phyloP scores from a whole-genome alignment of 30 jellyfish, hydroid and myxozoan genomes.

The Catostylus mosaicus region DNA sequence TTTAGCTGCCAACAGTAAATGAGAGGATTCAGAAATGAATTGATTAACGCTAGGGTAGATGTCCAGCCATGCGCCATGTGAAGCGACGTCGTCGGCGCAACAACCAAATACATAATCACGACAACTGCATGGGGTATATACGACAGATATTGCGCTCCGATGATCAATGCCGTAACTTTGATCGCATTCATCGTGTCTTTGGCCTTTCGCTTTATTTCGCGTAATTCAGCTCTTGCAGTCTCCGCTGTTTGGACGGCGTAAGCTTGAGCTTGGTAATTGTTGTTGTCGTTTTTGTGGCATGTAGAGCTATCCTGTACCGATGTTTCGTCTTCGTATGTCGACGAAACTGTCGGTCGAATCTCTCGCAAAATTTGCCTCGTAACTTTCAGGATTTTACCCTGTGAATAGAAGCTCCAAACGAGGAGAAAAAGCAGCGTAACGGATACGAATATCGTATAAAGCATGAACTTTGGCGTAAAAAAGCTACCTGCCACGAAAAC shows the following conservation, averaged over 20 bases:
- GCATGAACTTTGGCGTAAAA: slow-evolving; percentile 70
- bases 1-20: slow-evolving; percentile 75
- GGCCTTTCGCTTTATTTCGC: slow-evolving; percentile 49
- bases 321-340: slow-evolving; percentile 1
- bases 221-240: slow-evolving; percentile 40
- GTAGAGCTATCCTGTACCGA: not conserved
- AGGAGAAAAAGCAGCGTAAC: slow-evolving; percentile 47
- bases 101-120: slow-evolving; percentile 45
- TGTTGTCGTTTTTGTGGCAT: not conserved
- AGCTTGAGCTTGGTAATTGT: not conserved
- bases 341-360: slow-evolving; percentile 34
- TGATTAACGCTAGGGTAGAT: slow-evolving; percentile 58
- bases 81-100: slow-evolving; percentile 56
- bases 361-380: slow-evolving; percentile 66
- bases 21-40: slow-evolving; percentile 55
- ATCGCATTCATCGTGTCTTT: slow-evolving; percentile 50
- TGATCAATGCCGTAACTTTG: slow-evolving; percentile 63
- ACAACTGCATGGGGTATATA: slow-evolving; percentile 65
- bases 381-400: slow-evolving; percentile 53
- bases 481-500: slow-evolving; percentile 56
- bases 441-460: slow-evolving; percentile 58
- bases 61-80: slow-evolving; percentile 81
- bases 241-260: slow-evolving; percentile 48
- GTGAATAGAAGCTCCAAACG: slow-evolving; percentile 65
- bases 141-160: slow-evolving; percentile 63